phyloP scores from a whole-genome alignment of 2,113 vertebrate genomes.

The Sturnira hondurensis region DNA sequence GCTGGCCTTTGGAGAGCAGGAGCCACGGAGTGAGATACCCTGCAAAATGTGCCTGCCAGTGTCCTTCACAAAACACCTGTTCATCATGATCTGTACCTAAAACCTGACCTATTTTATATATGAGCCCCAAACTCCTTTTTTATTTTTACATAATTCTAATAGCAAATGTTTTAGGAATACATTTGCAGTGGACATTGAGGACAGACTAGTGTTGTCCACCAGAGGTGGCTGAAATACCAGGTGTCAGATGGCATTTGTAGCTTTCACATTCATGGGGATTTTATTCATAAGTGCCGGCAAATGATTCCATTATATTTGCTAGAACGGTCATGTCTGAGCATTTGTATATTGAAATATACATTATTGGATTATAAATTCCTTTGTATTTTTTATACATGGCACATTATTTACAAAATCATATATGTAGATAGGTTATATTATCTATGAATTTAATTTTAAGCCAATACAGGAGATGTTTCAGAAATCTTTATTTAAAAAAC shows the following conservation, averaged over 20 bases:
- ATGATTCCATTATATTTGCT: constrained; percentile 14
- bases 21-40: background rate
- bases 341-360: constrained; percentile 27
- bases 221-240: background rate
- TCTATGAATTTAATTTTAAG: constrained; percentile 18
- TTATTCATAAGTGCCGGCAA: background rate
- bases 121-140: background rate
- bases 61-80: background rate
- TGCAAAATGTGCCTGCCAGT: background rate
- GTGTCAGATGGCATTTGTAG: background rate
- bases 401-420: background rate
- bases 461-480: background rate
- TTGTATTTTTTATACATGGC: background rate
- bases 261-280: background rate
- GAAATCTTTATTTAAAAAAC: constrained; percentile 1
- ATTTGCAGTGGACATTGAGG: background rate
- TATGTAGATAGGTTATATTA: background rate
- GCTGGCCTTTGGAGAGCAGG: background rate
- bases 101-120: background rate
- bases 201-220: background rate
- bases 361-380: background rate
- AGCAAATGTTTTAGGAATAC: background rate
- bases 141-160: background rate
- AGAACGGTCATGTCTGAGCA: background rate
- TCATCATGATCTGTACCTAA: background rate